Evolutionary conservation across 2,797 vertebrate genomes (phyloP), one percentile per base, ranked within the genome.

Genomic region (Hephaestus fuliginosus): DNA sequence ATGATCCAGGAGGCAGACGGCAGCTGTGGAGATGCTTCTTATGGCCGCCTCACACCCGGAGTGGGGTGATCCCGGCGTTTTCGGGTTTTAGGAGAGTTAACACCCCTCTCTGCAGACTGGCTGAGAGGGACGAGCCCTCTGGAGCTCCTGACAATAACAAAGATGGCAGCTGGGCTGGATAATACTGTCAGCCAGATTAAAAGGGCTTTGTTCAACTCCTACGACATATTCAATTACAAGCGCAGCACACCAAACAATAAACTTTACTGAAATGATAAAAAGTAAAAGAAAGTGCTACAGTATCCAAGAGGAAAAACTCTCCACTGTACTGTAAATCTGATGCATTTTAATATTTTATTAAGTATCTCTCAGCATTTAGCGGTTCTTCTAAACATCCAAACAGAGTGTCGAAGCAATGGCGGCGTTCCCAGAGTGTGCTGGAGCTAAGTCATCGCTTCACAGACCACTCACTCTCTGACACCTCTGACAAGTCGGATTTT

Each of bases 101-200:
- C 65, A 2, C 66, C 70, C 70, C 60, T 77, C 78, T 78, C 36
- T 12, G 56, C 66, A 70, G 78, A 80, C 63, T 33, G 76, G 78
- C 64, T 46, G 53, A 70, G 51, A 73, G 67, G 36, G 51, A 60
- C 62, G 7, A 63, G 76, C n/a, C 81, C 69, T 67, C 67, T 83
- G 64, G 18, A 39, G 65, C 60, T 46, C 25, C 62, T 78, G 82
- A 88, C 76, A 86, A 86, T 51, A 86, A 88, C 81, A 76, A 85
- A 88, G 80, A 88, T 81, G 84, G 89, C 91, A 82, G 88, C 88
- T 88, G 88, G 86, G 74, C 70, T 51, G 80, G 90, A 90, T 91
- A 90, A 91, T 85, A 63, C 78, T 10, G 76, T 53, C 82, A 70
- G 66, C 60, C 70, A 86, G 87, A 91, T 91, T 92, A 92, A 70